These are phyloP conservation scores for Pelobates cultripes DNA, from an alignment of 2,797 vertebrate species.

Conservation along the genomic window DNA sequence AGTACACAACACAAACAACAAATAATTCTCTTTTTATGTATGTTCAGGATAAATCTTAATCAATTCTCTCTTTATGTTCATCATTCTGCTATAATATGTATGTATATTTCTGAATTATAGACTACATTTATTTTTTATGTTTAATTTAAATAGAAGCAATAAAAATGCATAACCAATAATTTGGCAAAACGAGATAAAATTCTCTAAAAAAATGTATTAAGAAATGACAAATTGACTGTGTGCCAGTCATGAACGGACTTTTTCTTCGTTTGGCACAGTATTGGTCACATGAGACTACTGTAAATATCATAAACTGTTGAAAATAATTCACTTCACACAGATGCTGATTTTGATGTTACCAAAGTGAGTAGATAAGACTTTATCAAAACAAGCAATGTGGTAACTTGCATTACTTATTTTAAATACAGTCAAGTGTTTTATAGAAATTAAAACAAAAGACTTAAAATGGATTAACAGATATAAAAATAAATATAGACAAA, in stretches of 20 bases:
- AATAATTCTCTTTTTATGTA: too few species aligned
- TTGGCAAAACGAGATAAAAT: too few species aligned
- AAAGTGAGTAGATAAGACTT: constrained; percentile 14
- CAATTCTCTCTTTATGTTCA: too few species aligned
- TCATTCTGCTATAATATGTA: too few species aligned
- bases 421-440: not conserved
- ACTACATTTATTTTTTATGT: too few species aligned
- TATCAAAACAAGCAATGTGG: constrained; percentile 18
- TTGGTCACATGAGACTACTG: constrained; percentile 40
- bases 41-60: too few species aligned
- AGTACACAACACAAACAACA: too few species aligned
- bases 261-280: constrained; percentile 32
- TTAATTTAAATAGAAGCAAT: too few species aligned
- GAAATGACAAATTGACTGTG: constrained; percentile 47
- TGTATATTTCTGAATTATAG: too few species aligned
- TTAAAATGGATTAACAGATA: not conserved
- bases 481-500: not conserved
- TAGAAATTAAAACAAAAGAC: not conserved
- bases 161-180: too few species aligned
- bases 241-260: constrained; percentile 45
- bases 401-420: not conserved
- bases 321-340: constrained; percentile 28
- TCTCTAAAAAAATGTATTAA: constrained; percentile 8
- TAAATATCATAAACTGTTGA: constrained; percentile 41
- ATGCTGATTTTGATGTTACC: constrained; percentile 8